Conservation (phyloP, 1,140 invertebrate species). For the Chironomus tepperi region DNA sequence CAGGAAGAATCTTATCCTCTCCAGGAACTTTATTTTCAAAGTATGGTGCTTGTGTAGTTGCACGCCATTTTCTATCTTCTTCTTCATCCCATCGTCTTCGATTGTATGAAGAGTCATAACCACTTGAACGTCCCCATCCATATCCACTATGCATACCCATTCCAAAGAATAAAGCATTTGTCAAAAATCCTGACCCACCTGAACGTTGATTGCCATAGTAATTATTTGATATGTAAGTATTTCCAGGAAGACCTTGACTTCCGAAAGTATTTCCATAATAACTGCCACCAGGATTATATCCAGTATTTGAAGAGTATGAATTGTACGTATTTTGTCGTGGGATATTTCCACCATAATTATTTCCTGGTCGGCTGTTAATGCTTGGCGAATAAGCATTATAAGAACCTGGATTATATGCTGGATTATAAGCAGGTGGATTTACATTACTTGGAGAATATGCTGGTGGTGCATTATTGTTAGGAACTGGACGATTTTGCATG, state of each 20-base stretch:
- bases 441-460: not conserved
- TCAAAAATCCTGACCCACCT: not conserved
- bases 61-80: not conserved
- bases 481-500: not conserved
- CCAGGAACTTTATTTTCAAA: constrained; percentile 17
- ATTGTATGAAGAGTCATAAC: not conserved
- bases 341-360: not conserved
- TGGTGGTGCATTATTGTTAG: not conserved
- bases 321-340: not conserved
- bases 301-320: not conserved
- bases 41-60: constrained; percentile 1
- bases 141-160: constrained; percentile 2
- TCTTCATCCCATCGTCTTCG: constrained; percentile 10
- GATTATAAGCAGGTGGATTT: constrained; percentile 14
- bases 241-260: not conserved
- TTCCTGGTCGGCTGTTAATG: not conserved
- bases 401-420: not conserved
- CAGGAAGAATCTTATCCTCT: not conserved
- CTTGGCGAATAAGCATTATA: not conserved
- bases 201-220: not conserved
- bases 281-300: not conserved
- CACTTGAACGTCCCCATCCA: not conserved
- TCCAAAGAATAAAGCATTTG: constrained; percentile 12
- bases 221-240: not conserved
- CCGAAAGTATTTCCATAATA: not conserved